Conservation (phyloP, 2,113 vertebrate genomes). For the Rhadina sibilatrix region DNA sequence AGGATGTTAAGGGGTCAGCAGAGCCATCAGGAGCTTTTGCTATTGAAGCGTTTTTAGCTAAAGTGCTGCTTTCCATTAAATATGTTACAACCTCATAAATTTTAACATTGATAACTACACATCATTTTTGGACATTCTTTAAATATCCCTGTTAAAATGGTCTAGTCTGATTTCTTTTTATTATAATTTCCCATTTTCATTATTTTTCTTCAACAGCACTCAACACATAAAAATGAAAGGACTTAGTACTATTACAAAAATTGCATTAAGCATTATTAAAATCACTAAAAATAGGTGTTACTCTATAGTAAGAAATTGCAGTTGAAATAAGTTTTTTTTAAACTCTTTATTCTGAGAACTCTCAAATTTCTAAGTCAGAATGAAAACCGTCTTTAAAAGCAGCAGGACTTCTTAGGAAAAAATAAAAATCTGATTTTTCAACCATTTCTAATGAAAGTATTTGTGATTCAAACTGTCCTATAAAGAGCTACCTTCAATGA, state of each 20-base stretch:
- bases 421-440: background rate
- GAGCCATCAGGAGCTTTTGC: background rate
- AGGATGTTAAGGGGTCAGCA: background rate
- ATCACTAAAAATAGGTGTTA: background rate
- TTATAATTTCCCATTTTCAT: background rate
- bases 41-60: accelerated
- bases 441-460: background rate
- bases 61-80: background rate
- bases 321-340: background rate
- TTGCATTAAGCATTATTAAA: background rate
- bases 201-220: background rate
- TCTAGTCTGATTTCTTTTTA: background rate
- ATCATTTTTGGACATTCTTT: background rate
- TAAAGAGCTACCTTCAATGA: background rate
- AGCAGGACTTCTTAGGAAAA: background rate
- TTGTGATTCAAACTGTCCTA: background rate
- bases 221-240: background rate
- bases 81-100: background rate
- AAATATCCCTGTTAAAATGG: background rate
- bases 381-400: background rate
- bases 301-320: background rate
- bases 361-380: background rate
- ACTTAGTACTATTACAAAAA: background rate
- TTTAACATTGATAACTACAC: background rate
- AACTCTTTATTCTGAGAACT: background rate